Evolutionary conservation across 30 jellyfish, hydroid and myxozoan genomes (phyloP).

Genomic region (Phacellophora camtschatica): DNA sequence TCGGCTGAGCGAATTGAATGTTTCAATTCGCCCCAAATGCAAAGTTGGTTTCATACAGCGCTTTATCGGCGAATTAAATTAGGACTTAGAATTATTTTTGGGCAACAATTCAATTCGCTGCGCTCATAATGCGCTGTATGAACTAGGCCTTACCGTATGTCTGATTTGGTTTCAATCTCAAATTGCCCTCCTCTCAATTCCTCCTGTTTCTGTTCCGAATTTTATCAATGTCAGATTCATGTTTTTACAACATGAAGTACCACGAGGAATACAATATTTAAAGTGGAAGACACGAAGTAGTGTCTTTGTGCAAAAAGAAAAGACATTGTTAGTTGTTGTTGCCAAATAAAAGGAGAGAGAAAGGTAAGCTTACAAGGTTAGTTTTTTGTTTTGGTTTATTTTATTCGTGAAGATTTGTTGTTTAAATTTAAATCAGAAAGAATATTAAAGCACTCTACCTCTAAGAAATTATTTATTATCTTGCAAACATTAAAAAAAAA

Average conservation of each 20-base stretch:
- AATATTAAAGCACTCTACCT: neutral
- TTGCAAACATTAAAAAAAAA: neutral
- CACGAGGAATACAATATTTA: no score
- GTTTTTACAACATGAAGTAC: no score
- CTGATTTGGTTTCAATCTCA: conserved; percentile 16
- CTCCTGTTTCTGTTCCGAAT: no score
- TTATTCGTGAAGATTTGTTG: no score
- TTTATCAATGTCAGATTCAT: no score
- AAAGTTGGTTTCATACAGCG: conserved; percentile 20
- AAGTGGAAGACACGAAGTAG: no score
- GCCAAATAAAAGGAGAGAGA: no score
- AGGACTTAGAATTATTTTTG: neutral
- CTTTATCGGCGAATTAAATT: conserved; percentile 18
- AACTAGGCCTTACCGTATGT: conserved; percentile 35
- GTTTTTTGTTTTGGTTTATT: no score
- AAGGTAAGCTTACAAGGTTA: no score
- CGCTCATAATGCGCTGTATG: conserved; percentile 25
- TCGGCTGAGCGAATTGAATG: neutral
- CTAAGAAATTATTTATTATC: neutral
- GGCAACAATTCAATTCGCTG: conserved; percentile 22
- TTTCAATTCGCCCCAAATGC: conserved; percentile 5
- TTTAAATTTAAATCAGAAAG: neutral
- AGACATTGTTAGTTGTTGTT: no score
- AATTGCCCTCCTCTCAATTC: neutral
- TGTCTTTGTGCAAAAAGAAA: no score